Conservation (phyloP, 2,888 invertebrate genomes). For the Ormyrus thymus region DNA sequence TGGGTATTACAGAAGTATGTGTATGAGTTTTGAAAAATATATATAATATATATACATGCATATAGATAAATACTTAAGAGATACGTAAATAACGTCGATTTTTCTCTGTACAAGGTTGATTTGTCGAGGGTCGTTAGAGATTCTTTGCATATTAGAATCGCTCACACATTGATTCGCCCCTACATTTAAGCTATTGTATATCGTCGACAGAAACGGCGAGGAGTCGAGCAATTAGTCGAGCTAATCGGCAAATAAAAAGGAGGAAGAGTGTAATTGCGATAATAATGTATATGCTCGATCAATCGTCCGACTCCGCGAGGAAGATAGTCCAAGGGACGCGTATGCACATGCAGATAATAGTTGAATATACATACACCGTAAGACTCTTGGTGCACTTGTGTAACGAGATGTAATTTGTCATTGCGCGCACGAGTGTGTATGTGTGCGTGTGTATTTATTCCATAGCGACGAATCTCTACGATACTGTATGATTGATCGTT, state of each 20-base stretch:
- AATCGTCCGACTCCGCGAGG: slow-evolving; percentile 6
- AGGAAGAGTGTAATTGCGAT: neutral
- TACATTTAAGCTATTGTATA: neutral
- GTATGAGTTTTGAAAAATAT: slow-evolving; percentile 26
- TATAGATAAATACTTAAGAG: slow-evolving; percentile 41
- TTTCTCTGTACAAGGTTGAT: slow-evolving; percentile 33
- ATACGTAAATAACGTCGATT: slow-evolving; percentile 16
- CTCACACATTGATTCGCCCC: slow-evolving; percentile 8
- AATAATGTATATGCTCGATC: neutral
- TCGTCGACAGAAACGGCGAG: neutral
- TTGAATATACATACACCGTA: neutral
- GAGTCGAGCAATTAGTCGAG: slow-evolving; percentile 4
- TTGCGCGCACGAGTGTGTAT: slow-evolving; percentile 9
- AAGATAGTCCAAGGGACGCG: slow-evolving; percentile 6
- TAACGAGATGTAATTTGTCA: slow-evolving; percentile 20
- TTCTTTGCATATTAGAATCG: slow-evolving; percentile 12
- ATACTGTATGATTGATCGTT: slow-evolving; percentile 51
- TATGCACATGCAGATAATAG: neutral
- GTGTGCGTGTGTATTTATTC: neutral
- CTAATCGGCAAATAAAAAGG: neutral
- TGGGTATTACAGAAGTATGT: slow-evolving; percentile 38
- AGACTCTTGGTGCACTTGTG: neutral
- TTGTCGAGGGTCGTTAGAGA: neutral
- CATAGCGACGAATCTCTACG: slow-evolving; percentile 20
- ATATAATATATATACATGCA: slow-evolving; percentile 22